phyloP scores from a whole-genome alignment of 2,113 vertebrate species.

The Prunella himalayana region DNA sequence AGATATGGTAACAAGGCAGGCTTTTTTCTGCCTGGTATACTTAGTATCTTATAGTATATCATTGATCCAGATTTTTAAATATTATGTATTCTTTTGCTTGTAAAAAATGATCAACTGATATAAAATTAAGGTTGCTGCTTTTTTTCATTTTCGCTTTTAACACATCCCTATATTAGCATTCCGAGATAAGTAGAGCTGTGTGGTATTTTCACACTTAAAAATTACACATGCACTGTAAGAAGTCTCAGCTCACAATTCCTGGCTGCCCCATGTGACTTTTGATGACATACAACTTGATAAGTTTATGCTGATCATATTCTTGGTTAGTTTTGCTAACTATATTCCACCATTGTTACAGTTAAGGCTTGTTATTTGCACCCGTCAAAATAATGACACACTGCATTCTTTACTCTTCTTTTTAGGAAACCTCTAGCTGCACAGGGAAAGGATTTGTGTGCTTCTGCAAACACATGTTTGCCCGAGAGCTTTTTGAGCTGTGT shows the following conservation, averaged over 20 bases:
- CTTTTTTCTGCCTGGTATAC: slow-evolving; percentile 2
- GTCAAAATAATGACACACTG: not conserved
- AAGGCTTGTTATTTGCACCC: not conserved
- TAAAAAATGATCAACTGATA: not conserved
- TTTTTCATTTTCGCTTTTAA: not conserved
- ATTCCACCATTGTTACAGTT: not conserved
- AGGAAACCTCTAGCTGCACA: not conserved
- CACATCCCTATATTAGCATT: not conserved
- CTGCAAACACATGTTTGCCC: not conserved
- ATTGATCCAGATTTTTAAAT: not conserved
- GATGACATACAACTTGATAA: not conserved
- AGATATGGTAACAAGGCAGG: not conserved
- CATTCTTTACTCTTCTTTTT: not conserved
- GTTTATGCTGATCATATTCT: not conserved
- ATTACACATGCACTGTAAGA: not conserved
- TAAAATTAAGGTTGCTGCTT: not conserved
- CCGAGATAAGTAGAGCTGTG: not conserved
- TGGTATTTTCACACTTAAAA: slow-evolving; percentile 1
- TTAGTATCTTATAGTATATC: not conserved
- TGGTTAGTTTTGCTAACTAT: not conserved
- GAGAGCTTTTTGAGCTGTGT: not conserved
- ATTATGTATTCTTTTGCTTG: not conserved
- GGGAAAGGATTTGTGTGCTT: not conserved
- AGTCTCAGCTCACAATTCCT: not conserved
- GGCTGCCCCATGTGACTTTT: not conserved